Conservation (phyloP, 2,797 vertebrate genomes). For the Etheostoma nigrum region DNA sequence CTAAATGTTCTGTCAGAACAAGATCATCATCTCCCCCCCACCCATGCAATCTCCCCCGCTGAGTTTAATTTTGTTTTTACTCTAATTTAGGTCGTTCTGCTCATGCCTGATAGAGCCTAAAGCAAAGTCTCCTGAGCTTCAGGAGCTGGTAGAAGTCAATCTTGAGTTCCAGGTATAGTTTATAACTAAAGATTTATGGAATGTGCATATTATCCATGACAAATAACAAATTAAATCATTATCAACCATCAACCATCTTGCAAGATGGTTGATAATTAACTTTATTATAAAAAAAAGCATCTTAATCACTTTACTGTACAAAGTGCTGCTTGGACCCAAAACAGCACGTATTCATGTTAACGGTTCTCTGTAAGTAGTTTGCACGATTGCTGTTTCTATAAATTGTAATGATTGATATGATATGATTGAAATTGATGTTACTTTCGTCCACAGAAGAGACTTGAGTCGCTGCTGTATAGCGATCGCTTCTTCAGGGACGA, state of each 20-base stretch:
- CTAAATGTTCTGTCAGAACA: too few relatives aligned
- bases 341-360: not conserved
- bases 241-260: not conserved
- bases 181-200: not conserved
- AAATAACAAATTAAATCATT: not conserved
- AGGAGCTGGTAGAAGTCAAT: conserved; percentile 83
- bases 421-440: not conserved
- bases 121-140: conserved; percentile 77
- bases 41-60: too few relatives aligned
- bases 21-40: too few relatives aligned
- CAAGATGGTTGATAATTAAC: not conserved
- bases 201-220: not conserved
- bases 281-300: not conserved
- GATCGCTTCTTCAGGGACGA: conserved; percentile 84
- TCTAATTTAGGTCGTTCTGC: conserved; percentile 82
- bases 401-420: too few relatives aligned
- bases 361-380: not conserved
- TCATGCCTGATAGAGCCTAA: conserved; percentile 83
- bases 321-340: not conserved
- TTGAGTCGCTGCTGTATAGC: conserved; percentile 81
- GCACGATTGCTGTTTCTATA: not conserved
- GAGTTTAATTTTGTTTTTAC: not conserved
- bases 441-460: conserved; percentile 71
- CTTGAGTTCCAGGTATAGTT: conserved; percentile 84
- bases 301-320: not conserved